Evolutionary conservation across 2,888 invertebrate genomes (phyloP), one percentile per base, ranked within the genome.

Genomic region (Microplitis manilae): DNA sequence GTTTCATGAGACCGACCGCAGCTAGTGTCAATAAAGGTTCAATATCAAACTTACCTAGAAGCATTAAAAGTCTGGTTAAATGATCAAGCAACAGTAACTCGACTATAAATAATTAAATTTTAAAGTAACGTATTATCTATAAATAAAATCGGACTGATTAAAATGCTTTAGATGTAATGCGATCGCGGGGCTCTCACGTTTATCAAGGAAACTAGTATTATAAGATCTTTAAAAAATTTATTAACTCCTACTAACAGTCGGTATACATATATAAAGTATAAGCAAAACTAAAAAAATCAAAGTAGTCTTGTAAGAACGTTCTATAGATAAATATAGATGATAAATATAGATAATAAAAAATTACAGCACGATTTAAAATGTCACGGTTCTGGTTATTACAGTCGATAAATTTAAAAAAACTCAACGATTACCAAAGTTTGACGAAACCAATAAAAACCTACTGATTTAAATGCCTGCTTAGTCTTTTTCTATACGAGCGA

Each of bases 1-100:
- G 94, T 79, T 96, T 96, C 87, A 96, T 97, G 96, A 93, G 96
- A 85, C 96, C 96, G 0, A 97, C 97, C 0, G 94, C 96, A 39
- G 94, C 96, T 8, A 96, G 96, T 81, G 93, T 94, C 41, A 96
- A 96, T 72, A 95, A 96, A 88, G 93, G 92, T 81, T 90, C 89
- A 30, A 86, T 86, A 72, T 83, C 87, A 40, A 90, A 88, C 78
- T 85, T 90, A 65, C 88, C 90, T 7, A 89, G 87, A 74, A 88
- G 87, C 78, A 86, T 89, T 68, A 89, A 89, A 80, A 85, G 85
- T 73, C 83, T 86, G 82, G 85, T 89, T 41, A 88, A 88, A 79
- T 85, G 80, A 80, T 59, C 60, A 9, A 30, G n/a, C 7, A 8
- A 59, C n/a, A 30, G 17, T 59, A 38, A 39, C 30, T 30, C 30